Percentiles rank a stretch among this genome's conserved stretches.
Conservation (phyloP, 2,113 vertebrate species). For the Rutilus rutilus region DNA sequence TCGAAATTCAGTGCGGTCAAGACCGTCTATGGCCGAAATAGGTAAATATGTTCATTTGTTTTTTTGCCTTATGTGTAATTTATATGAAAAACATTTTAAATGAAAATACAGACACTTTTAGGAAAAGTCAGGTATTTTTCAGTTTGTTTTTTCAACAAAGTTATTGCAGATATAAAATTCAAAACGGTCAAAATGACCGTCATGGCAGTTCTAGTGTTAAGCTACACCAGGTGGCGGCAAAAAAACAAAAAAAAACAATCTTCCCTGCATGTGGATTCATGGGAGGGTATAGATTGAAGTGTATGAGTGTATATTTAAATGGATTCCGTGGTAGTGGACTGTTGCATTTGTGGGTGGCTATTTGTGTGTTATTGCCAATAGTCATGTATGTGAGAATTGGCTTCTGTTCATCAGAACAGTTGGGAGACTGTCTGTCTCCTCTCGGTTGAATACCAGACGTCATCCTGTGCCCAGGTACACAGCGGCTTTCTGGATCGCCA, state of each 20-base stretch:
- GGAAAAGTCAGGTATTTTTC: no score
- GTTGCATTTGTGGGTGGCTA: slow-evolving; percentile 2
- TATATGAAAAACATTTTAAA: no score
- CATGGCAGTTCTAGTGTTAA: no score
- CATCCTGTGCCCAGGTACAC: slow-evolving; percentile 38
- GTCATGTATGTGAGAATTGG: background rate
- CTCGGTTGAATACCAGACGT: background rate
- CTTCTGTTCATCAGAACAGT: slow-evolving; percentile 31
- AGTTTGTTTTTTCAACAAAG: no score
- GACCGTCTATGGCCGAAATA: no score
- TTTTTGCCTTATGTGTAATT: no score
- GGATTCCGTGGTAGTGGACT: slow-evolving; percentile 31
- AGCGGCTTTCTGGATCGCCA: slow-evolving; percentile 4
- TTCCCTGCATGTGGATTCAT: background rate
- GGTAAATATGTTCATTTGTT: no score
- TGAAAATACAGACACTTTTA: no score
- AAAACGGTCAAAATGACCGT: no score
- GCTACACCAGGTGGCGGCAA: slow-evolving; percentile 42
- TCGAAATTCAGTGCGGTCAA: no score
- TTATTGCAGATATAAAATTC: no score
- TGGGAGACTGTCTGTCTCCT: slow-evolving; percentile 34
- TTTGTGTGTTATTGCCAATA: slow-evolving; percentile 2
- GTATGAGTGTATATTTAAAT: slow-evolving; percentile 27
- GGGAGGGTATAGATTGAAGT: slow-evolving; percentile 15
- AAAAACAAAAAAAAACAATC: slow-evolving; percentile 25